Conservation (phyloP, 2,113 vertebrate species). For the Chloropsis hardwickii region DNA sequence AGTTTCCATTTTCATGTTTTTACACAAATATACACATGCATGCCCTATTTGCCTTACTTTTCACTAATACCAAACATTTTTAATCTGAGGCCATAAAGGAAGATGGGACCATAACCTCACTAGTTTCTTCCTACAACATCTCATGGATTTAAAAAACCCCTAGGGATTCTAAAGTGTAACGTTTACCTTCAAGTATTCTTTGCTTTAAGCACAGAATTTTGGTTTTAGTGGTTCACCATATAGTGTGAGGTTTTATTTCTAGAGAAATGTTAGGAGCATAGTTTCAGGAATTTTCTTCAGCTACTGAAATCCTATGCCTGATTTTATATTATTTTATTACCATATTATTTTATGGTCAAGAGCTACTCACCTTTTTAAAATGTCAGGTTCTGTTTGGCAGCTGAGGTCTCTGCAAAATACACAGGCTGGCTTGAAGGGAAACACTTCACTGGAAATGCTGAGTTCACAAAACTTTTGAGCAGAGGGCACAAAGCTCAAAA, state of each 20-base stretch:
- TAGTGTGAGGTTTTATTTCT: not conserved
- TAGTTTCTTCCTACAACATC: not conserved
- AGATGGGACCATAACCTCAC: not conserved
- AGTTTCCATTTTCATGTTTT: not conserved
- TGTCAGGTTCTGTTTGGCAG: not conserved
- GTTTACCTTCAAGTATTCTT: not conserved
- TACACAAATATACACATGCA: not conserved
- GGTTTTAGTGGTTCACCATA: not conserved
- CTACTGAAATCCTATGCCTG: not conserved
- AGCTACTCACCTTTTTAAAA: not conserved
- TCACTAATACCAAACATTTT: not conserved
- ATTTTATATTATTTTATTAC: not conserved
- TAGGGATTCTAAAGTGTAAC: not conserved
- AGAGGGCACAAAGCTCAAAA: not conserved
- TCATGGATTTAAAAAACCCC: not conserved
- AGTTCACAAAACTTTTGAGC: not conserved
- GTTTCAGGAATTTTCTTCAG: not conserved
- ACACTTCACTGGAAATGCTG: not conserved
- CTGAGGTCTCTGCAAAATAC: not conserved
- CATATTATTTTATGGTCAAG: not conserved
- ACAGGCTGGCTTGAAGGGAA: not conserved
- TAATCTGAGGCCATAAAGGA: not conserved
- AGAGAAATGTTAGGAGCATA: not conserved
- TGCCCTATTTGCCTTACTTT: not conserved
- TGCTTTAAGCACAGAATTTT: not conserved